These are phyloP conservation scores for Nymphalis polychloros DNA, from an alignment of 2,888 invertebrate species.

Conservation along the genomic window DNA sequence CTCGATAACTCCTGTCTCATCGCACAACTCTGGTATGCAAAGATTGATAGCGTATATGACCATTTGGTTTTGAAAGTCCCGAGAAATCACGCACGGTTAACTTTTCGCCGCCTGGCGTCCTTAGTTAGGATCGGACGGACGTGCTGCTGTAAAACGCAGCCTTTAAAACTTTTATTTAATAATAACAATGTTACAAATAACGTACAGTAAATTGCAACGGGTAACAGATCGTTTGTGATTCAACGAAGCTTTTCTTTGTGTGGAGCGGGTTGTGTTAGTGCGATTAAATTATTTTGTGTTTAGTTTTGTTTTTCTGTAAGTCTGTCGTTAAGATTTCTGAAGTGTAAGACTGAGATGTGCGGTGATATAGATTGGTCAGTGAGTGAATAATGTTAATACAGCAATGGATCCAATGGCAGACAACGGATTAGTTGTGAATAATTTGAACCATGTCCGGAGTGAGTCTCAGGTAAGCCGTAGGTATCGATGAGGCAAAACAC, in stretches of 20 bases:
- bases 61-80: slow-evolving; percentile 80
- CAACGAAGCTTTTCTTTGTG: slow-evolving; percentile 47
- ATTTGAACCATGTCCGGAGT: slow-evolving; percentile 78
- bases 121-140: slow-evolving; percentile 71
- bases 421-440: slow-evolving; percentile 77
- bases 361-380: slow-evolving; percentile 44
- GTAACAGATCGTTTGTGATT: slow-evolving; percentile 50
- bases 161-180: slow-evolving; percentile 46
- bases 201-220: slow-evolving; percentile 43
- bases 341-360: slow-evolving; percentile 54
- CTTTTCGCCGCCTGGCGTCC: slow-evolving; percentile 80
- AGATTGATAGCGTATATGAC: slow-evolving; percentile 82
- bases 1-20: slow-evolving; percentile 68
- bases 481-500: slow-evolving; percentile 72
- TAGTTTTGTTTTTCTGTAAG: slow-evolving; percentile 36
- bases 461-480: slow-evolving; percentile 78
- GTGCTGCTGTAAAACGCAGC: slow-evolving; percentile 51
- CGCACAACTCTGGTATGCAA: slow-evolving; percentile 80
- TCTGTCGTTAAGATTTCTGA: slow-evolving; percentile 19
- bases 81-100: slow-evolving; percentile 81
- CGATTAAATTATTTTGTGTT: slow-evolving; percentile 46
- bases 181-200: slow-evolving; percentile 34
- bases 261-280: slow-evolving; percentile 47
- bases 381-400: slow-evolving; percentile 64
- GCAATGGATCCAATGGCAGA: slow-evolving; percentile 77